phyloP scores from a whole-genome alignment of 2,888 invertebrate genomes.

The Sphaerophoria rueppellii region DNA sequence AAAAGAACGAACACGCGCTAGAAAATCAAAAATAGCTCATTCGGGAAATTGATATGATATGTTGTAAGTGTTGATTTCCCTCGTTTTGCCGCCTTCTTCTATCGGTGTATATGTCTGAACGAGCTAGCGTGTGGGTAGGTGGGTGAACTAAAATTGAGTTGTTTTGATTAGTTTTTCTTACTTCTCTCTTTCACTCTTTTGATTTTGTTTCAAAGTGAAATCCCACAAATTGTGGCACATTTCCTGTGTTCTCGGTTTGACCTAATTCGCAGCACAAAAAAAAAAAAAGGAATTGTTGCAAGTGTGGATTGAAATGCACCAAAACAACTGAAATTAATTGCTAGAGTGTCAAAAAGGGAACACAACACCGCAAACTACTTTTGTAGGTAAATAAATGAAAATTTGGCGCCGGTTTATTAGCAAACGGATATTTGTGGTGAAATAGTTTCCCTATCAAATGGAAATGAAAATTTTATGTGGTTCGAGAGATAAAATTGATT shows the following conservation, averaged over 20 bases:
- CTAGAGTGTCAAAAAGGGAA: not conserved
- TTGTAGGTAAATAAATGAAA: not conserved
- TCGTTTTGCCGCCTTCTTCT: slow-evolving; percentile 9
- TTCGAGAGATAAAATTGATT: slow-evolving; percentile 28
- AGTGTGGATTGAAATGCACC: slow-evolving; percentile 25
- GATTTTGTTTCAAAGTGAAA: slow-evolving; percentile 20
- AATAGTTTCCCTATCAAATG: slow-evolving; percentile 10
- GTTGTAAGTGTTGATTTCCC: not conserved
- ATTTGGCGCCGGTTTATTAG: not conserved
- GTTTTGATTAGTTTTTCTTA: slow-evolving; percentile 24
- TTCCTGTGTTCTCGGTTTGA: slow-evolving; percentile 21
- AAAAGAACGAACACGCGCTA: not conserved
- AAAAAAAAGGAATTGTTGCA: not conserved
- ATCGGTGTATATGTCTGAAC: not conserved
- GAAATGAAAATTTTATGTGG: slow-evolving; percentile 6
- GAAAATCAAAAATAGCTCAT: slow-evolving; percentile 46
- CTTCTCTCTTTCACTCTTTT: not conserved
- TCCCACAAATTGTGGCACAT: slow-evolving; percentile 40
- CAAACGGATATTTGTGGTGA: not conserved
- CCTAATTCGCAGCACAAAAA: slow-evolving; percentile 29
- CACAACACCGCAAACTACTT: not conserved
- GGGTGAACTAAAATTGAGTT: slow-evolving; percentile 21
- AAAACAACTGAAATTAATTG: slow-evolving; percentile 18
- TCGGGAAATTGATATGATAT: slow-evolving; percentile 49
- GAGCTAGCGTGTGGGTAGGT: not conserved